A percentile compares a stretch with the other conserved stretches of the same genome.
Conservation (phyloP, 1,140 invertebrate genomes). For the Aphis gossypii region DNA sequence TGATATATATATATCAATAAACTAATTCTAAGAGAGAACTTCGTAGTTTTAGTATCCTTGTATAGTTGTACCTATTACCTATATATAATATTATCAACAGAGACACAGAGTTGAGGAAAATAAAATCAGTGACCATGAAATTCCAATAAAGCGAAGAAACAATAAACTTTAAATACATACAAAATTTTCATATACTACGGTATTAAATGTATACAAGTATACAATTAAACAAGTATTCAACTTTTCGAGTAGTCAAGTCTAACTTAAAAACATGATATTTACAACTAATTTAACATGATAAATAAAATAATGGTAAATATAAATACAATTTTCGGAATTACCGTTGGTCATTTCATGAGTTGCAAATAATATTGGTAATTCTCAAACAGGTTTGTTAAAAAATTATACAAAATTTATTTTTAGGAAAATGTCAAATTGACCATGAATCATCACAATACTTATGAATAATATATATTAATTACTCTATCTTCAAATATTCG, state of each 20-base stretch:
- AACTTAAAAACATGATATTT: not conserved
- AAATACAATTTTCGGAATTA: not conserved
- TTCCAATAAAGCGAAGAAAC: not conserved
- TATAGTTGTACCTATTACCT: not conserved
- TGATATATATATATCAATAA: not conserved
- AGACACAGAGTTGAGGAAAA: constrained; percentile 8
- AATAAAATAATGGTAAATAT: not conserved
- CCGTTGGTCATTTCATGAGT: not conserved
- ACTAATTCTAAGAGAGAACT: not conserved
- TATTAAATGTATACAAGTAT: not conserved
- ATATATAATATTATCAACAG: not conserved
- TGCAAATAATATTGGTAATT: not conserved
- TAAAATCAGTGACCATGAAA: not conserved
- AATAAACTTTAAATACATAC: not conserved
- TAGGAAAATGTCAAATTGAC: not conserved
- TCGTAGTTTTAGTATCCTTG: not conserved
- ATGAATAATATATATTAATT: not conserved
- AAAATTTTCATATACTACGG: not conserved
- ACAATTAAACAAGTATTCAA: not conserved
- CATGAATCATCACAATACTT: not conserved
- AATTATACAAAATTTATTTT: not conserved
- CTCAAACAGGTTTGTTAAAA: not conserved
- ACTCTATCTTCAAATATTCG: not conserved
- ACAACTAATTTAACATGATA: not conserved
- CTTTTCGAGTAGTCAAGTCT: not conserved